Base-by-base conservation (phyloP, 2,797 vertebrate genomes). In the Pseudochirops cupreus region DNA sequence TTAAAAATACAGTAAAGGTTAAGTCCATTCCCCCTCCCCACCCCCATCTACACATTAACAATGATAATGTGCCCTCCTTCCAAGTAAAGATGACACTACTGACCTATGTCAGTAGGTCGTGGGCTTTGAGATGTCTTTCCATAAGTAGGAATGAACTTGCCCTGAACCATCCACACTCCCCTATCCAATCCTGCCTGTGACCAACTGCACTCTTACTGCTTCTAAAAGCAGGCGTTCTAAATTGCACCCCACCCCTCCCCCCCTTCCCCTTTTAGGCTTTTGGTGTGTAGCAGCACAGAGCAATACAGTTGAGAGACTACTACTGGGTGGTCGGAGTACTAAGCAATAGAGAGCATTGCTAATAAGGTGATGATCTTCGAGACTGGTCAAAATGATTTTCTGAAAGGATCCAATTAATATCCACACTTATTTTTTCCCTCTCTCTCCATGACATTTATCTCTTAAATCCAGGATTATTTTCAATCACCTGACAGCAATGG, bases 381-480 rank as follows among this genome's bases (percentile, higher is more conserved):
- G 5, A 21, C 56, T 55, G 33, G 11, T 28, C 28, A 50, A 26
- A 50, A 87, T 4, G n/a, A 62, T 91, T 52, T 94, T 74, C 50
- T 54, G 33, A 10, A 62, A 62, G 0, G 31, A 59, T 95, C 53
- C 54, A 58, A 95, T 56, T 74, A 59, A 93, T 0, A 87, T 28
- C 4, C 0, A 16, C n/a, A 56, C 93, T 50, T 59, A 90, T 33
- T 33, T 57, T 39, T 31, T 46, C 5, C 29, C n/a, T 74, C 67
- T 7, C 62, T 14, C 52, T 94, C 55, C 92, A 3, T 4, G 59
- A 57, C 94, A 57, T 58, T 95, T 50, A 56, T 90, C 50, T 92
- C 62, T 92, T 74, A 96, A 94, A 95, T 62, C 94, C 58, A 62
- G 90, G 90, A 91, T 96, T 95, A 87, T 91, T 95, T 93, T 96